phyloP scores from a whole-genome alignment of 2,797 vertebrate species.

The Adrianichthys oophorus region DNA sequence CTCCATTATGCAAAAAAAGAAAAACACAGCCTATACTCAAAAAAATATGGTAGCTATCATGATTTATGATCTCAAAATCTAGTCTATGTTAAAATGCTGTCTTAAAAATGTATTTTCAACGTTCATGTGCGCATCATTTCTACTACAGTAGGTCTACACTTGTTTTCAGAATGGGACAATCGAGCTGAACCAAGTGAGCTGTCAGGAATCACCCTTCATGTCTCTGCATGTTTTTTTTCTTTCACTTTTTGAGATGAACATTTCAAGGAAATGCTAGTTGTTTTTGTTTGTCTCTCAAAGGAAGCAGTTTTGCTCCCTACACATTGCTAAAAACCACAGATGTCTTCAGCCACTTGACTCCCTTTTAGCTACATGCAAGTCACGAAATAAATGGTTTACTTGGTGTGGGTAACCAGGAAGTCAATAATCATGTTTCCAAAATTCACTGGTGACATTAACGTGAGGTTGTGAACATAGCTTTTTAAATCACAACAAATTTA shows the following conservation, averaged over 20 bases:
- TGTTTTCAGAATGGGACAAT: constrained; percentile 32
- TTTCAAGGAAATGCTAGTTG: no score
- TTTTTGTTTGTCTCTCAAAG: no score
- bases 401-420: constrained; percentile 38
- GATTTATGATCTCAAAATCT: constrained; percentile 28
- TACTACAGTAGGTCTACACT: constrained; percentile 28
- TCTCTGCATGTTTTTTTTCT: constrained; percentile 28
- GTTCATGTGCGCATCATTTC: constrained; percentile 31
- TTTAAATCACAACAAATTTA: constrained; percentile 69
- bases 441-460: constrained; percentile 55
- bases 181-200: constrained; percentile 61
- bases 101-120: constrained; percentile 64
- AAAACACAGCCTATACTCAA: no score
- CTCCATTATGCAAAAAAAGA: no score
- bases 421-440: constrained; percentile 53
- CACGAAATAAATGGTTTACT: constrained; percentile 11
- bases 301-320: no score
- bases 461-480: constrained; percentile 69
- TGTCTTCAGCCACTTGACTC: no score
- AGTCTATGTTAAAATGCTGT: constrained; percentile 44
- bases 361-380: background rate
- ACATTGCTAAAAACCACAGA: no score
- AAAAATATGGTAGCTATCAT: constrained; percentile 17
- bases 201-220: constrained; percentile 66
- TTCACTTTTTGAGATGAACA: no score